Evolutionary conservation across 2,113 vertebrate genomes (phyloP).

Genomic region (Trichechus manatus): DNA sequence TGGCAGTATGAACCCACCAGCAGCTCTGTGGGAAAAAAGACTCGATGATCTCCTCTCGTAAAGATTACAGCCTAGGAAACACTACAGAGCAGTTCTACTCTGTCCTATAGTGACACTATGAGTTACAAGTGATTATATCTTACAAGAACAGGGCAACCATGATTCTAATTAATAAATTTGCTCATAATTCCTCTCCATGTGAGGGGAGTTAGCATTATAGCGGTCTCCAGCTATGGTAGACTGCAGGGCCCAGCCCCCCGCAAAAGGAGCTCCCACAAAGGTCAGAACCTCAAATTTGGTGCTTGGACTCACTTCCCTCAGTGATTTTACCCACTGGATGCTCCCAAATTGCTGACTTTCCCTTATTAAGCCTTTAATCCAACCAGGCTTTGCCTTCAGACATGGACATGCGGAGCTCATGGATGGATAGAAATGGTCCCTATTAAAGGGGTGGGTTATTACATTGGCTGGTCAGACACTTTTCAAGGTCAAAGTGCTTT

Average conservation of each 20-base stretch:
- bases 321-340: neutral
- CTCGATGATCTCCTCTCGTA: neutral
- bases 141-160: neutral
- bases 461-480: neutral
- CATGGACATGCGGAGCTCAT: neutral
- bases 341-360: neutral
- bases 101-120: neutral
- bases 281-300: neutral
- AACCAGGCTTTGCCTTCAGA: conserved; percentile 1
- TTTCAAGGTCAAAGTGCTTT: neutral
- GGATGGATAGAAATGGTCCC: neutral
- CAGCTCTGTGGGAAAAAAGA: neutral
- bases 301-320: neutral
- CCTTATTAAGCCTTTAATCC: neutral
- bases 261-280: neutral
- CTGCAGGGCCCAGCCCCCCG: neutral
- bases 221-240: neutral
- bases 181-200: neutral
- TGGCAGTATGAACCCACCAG: neutral
- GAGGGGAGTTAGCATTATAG: neutral
- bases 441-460: neutral
- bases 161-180: conserved; percentile 23
- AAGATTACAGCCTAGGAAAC: neutral
- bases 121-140: neutral
- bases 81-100: neutral